phyloP scores from a whole-genome alignment of 2,888 invertebrate species.

The Phyllotreta cruciferae region DNA sequence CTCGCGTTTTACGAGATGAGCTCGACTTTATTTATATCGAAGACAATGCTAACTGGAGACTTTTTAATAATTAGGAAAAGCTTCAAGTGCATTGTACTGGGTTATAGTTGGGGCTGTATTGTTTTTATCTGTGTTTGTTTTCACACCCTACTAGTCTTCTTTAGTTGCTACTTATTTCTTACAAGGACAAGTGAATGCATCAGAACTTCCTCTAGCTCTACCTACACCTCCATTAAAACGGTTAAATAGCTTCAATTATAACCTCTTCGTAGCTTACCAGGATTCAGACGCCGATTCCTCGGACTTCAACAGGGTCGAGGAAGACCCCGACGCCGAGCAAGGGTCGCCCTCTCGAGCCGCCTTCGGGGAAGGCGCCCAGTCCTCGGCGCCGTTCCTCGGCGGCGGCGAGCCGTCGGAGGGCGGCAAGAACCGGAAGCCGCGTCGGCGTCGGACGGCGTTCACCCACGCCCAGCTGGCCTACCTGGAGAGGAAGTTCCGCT shows the following conservation, averaged over 20 bases:
- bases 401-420: slow-evolving; percentile 41
- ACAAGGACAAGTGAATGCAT: no score
- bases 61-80: not conserved
- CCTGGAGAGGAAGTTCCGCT: slow-evolving; percentile 89
- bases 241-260: no score
- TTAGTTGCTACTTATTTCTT: no score
- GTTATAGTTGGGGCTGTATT: no score
- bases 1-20: not conserved
- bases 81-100: no score
- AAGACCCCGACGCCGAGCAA: slow-evolving; percentile 12
- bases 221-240: no score
- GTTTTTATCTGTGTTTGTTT: not conserved
- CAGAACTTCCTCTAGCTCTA: no score
- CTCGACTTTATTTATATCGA: no score
- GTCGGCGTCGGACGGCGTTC: slow-evolving; percentile 87
- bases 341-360: slow-evolving; percentile 14
- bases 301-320: not conserved
- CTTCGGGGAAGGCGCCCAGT: slow-evolving; percentile 46
- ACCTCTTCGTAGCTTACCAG: no score
- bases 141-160: slow-evolving; percentile 1
- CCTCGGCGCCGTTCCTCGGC: slow-evolving; percentile 23
- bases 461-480: slow-evolving; percentile 93
- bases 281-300: slow-evolving; percentile 22
- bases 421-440: slow-evolving; percentile 75
- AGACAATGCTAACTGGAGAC: no score